These are phyloP conservation scores for Apocrypta bakeri DNA, from an alignment of 1,140 invertebrate genomes.

Conservation along the genomic window DNA sequence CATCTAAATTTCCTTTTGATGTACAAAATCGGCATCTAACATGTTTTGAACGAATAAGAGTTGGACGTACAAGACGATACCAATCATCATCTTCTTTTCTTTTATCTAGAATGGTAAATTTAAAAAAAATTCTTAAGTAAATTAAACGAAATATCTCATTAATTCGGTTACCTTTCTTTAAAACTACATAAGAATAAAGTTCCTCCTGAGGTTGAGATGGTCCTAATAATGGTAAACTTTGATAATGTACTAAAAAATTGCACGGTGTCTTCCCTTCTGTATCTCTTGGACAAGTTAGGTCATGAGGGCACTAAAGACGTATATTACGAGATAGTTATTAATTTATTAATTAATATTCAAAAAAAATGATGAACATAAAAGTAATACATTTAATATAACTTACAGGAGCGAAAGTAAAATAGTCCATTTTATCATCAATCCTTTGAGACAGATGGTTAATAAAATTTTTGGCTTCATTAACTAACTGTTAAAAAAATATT, in stretches of 20 bases:
- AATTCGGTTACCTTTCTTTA: conserved; percentile 82
- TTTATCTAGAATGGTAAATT: conserved; percentile 61
- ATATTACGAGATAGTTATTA: conserved; percentile 32
- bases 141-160: conserved; percentile 14
- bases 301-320: conserved; percentile 85
- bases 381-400: conserved; percentile 59
- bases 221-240: conserved; percentile 74
- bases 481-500: conserved; percentile 67
- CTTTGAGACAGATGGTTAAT: conserved; percentile 75
- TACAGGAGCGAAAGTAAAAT: conserved; percentile 85
- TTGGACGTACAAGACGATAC: conserved; percentile 85
- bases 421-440: conserved; percentile 67
- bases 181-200: conserved; percentile 84
- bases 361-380: neutral
- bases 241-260: conserved; percentile 83
- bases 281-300: conserved; percentile 83
- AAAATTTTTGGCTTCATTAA: conserved; percentile 86
- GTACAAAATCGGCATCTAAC: conserved; percentile 87
- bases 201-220: conserved; percentile 72
- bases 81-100: conserved; percentile 77
- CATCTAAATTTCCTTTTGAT: conserved; percentile 81
- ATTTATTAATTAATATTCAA: too few relatives aligned
- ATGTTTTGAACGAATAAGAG: conserved; percentile 80
- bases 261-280: conserved; percentile 80
- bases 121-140: conserved; percentile 40